phyloP scores from a whole-genome alignment of 2,797 vertebrate genomes.

The Botia kubotai region DNA sequence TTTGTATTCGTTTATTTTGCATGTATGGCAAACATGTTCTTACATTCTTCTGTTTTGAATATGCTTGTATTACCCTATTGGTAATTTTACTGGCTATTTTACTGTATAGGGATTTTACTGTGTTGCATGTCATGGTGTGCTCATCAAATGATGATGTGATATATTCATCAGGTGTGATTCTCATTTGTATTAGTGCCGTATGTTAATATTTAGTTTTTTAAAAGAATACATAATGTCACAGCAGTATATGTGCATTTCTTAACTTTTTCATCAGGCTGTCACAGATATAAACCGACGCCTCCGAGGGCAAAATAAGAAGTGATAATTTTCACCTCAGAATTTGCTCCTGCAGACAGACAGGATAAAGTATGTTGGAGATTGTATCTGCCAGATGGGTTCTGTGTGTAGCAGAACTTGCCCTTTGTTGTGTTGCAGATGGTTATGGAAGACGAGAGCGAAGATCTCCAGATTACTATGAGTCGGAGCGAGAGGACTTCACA shows the following conservation, averaged over 20 bases:
- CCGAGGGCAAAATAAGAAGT: neutral
- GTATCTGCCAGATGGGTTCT: slow-evolving; percentile 50
- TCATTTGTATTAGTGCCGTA: slow-evolving; percentile 6
- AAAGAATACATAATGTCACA: no score
- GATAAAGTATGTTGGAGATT: neutral
- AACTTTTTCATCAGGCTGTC: no score
- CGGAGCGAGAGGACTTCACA: slow-evolving; percentile 85
- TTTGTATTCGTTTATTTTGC: neutral
- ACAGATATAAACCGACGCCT: neutral
- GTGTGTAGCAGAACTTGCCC: slow-evolving; percentile 50
- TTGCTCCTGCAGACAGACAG: no score
- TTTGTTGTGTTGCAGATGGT: slow-evolving; percentile 80
- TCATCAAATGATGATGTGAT: neutral
- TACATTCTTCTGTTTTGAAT: slow-evolving; percentile 27
- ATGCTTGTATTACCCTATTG: slow-evolving; percentile 59
- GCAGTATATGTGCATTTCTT: no score
- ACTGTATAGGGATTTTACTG: neutral
- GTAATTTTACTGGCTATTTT: slow-evolving; percentile 3
- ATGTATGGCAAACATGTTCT: slow-evolving; percentile 23
- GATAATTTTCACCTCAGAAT: neutral
- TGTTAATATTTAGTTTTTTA: neutral
- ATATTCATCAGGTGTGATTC: neutral
- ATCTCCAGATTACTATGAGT: slow-evolving; percentile 89
- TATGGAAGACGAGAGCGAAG: slow-evolving; percentile 83
- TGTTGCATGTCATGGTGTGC: neutral